phyloP scores from a whole-genome alignment of 2,888 invertebrate species.

The Amphimallon solstitiale region DNA sequence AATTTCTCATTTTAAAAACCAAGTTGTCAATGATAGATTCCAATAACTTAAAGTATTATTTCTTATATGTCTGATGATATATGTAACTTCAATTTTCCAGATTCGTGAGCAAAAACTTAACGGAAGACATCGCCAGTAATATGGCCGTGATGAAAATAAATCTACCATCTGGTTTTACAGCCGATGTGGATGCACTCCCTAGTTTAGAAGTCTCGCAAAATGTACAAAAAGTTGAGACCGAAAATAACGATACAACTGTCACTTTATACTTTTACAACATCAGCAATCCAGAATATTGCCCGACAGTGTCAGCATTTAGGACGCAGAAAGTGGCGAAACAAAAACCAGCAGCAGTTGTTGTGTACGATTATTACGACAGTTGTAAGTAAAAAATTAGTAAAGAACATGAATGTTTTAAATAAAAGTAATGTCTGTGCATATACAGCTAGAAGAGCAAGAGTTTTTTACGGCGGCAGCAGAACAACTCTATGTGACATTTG shows the following conservation, averaged over 20 bases:
- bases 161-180: conserved; percentile 90
- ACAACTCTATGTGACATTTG: conserved; percentile 86
- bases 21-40: too few relatives aligned
- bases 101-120: conserved; percentile 69
- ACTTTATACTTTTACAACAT: conserved; percentile 80
- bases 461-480: conserved; percentile 79
- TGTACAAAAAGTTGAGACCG: conserved; percentile 75
- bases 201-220: conserved; percentile 68
- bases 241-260: conserved; percentile 72
- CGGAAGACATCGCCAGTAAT: conserved; percentile 79
- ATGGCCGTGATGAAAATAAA: conserved; percentile 92
- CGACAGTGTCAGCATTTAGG: conserved; percentile 84
- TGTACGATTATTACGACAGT: conserved; percentile 93
- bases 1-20: too few relatives aligned
- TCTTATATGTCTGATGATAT: too few relatives aligned
- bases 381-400: conserved; percentile 69
- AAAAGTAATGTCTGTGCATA: not conserved
- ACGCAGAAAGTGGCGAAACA: conserved; percentile 87
- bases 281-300: conserved; percentile 74
- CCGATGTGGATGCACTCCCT: conserved; percentile 79
- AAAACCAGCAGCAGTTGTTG: conserved; percentile 84
- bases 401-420: not conserved
- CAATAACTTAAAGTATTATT: too few relatives aligned
- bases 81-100: conserved; percentile 63
- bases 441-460: conserved; percentile 82